These are phyloP conservation scores for Tachina lurida DNA, from an alignment of 2,888 invertebrate genomes.

Conservation along the genomic window DNA sequence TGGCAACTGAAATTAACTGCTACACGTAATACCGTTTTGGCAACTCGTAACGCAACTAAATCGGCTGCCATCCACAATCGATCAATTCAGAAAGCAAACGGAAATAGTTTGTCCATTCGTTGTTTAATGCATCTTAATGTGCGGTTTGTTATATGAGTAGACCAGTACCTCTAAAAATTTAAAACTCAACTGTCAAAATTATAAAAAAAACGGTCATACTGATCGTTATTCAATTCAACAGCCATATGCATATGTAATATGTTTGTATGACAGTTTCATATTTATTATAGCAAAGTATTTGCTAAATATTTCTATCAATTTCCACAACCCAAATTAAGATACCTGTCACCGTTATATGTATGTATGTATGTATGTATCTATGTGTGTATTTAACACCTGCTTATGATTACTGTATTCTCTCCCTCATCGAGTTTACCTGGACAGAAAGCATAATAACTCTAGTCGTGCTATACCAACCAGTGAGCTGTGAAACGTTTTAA, in stretches of 20 bases:
- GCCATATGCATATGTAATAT: neutral
- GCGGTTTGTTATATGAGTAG: too few species aligned
- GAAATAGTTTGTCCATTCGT: too few species aligned
- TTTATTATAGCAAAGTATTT: neutral
- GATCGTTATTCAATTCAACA: constrained; percentile 29
- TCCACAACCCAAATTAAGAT: constrained; percentile 25
- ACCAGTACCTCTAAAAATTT: too few species aligned
- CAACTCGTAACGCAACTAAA: too few species aligned
- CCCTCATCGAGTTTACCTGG: constrained; percentile 21
- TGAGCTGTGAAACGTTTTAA: constrained; percentile 1
- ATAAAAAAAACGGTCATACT: neutral
- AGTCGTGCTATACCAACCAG: constrained; percentile 52
- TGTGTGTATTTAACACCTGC: constrained; percentile 41
- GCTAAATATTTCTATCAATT: neutral
- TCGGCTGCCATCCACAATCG: too few species aligned
- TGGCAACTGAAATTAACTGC: too few species aligned
- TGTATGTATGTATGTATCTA: too few species aligned
- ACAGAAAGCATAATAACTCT: constrained; percentile 37
- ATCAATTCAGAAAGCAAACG: too few species aligned
- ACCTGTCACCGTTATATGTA: constrained; percentile 15
- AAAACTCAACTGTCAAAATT: neutral
- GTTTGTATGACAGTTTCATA: constrained; percentile 1
- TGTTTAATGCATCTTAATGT: too few species aligned
- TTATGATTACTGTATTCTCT: constrained; percentile 6
- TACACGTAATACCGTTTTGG: too few species aligned